Conservation (phyloP, 2,797 vertebrate species). For the Cryptoblepharus egeriae region DNA sequence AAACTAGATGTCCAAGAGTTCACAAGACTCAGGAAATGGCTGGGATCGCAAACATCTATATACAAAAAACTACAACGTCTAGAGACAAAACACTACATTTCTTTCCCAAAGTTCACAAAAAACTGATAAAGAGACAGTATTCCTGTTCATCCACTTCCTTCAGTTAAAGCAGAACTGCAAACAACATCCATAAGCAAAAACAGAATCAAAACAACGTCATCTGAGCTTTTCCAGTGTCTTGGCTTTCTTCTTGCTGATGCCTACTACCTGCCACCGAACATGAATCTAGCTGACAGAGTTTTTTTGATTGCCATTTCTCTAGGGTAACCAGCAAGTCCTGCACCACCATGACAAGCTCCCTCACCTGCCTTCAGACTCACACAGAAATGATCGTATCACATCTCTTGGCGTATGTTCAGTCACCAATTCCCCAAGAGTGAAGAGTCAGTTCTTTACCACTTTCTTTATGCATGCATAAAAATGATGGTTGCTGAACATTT, state of each 20-base stretch:
- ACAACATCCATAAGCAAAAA: background rate
- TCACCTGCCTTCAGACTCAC: background rate
- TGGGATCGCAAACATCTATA: background rate
- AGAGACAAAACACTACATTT: background rate
- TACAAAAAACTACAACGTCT: background rate
- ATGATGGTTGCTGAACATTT: slow-evolving; percentile 38
- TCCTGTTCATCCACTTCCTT: background rate
- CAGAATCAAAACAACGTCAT: rapidly evolving
- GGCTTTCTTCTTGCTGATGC: background rate
- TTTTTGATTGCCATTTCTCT: background rate
- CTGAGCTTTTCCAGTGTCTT: rapidly evolving
- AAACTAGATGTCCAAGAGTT: slow-evolving; percentile 1
- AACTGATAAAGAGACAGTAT: rapidly evolving
- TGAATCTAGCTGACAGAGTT: background rate
- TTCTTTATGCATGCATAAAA: slow-evolving; percentile 30
- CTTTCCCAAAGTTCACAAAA: background rate
- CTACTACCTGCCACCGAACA: background rate
- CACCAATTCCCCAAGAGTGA: slow-evolving; percentile 25
- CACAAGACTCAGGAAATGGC: background rate
- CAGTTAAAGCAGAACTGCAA: rapidly evolving
- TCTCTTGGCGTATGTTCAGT: slow-evolving; percentile 34
- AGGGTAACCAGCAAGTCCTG: background rate
- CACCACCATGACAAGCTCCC: rapidly evolving
- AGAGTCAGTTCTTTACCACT: rapidly evolving
- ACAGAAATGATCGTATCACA: slow-evolving; percentile 8